These are phyloP conservation scores for Staurois parvus DNA, from an alignment of 2,797 vertebrate species.

Conservation along the genomic window DNA sequence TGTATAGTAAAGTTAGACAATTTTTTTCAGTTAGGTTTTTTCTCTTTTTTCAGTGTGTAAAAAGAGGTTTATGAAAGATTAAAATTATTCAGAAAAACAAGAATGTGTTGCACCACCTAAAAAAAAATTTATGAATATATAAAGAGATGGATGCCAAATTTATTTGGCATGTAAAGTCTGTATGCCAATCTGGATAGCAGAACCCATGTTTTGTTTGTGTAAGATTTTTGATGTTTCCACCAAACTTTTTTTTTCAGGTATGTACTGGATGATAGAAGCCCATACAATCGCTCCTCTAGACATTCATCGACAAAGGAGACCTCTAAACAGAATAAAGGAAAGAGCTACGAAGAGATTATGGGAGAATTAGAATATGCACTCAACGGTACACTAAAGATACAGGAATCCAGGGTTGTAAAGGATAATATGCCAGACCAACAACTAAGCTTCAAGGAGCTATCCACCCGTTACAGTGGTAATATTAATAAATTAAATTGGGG, in stretches of 20 bases:
- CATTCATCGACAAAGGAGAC: constrained; percentile 66
- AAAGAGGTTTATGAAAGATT: no score
- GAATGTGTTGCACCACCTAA: no score
- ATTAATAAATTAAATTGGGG: not conserved
- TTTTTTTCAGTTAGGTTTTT: no score
- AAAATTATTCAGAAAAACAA: no score
- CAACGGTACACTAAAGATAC: constrained; percentile 80
- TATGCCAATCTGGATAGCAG: no score
- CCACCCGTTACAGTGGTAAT: constrained; percentile 86
- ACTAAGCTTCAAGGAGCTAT: constrained; percentile 87
- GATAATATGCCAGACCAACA: constrained; percentile 92
- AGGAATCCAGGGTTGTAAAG: constrained; percentile 78
- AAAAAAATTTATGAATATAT: no score
- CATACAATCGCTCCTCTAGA: constrained; percentile 85
- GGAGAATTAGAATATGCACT: constrained; percentile 86
- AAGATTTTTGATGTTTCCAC: not conserved
- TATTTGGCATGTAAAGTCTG: no score
- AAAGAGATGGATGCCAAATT: no score
- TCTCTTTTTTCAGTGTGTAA: no score
- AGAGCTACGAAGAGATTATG: constrained; percentile 75
- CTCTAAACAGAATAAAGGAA: constrained; percentile 70
- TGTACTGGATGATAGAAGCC: constrained; percentile 89
- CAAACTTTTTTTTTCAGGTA: constrained; percentile 77
- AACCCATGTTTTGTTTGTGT: no score
- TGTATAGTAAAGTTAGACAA: no score